Percentiles rank a stretch among this genome's conserved stretches.
phyloP scores from a whole-genome alignment of 2,113 vertebrate genomes.

The Scortum barcoo region DNA sequence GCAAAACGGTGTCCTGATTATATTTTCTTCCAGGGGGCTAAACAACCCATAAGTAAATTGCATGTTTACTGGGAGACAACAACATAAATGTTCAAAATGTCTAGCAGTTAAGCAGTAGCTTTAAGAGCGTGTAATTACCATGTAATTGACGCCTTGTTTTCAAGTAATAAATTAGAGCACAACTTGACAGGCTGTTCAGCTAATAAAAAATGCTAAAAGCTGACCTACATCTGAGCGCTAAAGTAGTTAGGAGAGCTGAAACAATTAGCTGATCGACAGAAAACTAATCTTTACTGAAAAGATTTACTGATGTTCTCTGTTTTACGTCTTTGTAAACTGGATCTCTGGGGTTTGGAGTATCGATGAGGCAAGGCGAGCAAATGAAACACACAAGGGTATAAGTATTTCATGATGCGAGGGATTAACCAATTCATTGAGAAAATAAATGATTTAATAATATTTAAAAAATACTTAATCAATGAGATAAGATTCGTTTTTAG shows the following conservation, averaged over 20 bases:
- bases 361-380: neutral
- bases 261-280: neutral
- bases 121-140: slow-evolving; percentile 76
- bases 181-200: slow-evolving; percentile 68
- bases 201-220: slow-evolving; percentile 64
- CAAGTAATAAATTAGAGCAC: slow-evolving; percentile 70
- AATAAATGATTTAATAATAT: too few relatives aligned
- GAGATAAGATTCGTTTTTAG: neutral
- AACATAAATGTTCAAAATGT: slow-evolving; percentile 54
- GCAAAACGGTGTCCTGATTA: neutral
- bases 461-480: neutral
- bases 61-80: slow-evolving; percentile 55
- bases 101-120: slow-evolving; percentile 63
- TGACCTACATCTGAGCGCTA: slow-evolving; percentile 35
- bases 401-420: neutral
- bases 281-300: neutral
- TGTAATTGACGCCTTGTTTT: slow-evolving; percentile 77
- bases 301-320: neutral
- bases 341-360: neutral
- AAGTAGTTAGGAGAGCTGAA: neutral
- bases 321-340: neutral
- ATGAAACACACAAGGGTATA: neutral
- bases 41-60: slow-evolving; percentile 40
- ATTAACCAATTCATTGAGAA: neutral
- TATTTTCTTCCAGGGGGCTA: slow-evolving; percentile 9